Base-by-base conservation (phyloP, 2,113 vertebrate genomes). In the Verasper variegatus region DNA sequence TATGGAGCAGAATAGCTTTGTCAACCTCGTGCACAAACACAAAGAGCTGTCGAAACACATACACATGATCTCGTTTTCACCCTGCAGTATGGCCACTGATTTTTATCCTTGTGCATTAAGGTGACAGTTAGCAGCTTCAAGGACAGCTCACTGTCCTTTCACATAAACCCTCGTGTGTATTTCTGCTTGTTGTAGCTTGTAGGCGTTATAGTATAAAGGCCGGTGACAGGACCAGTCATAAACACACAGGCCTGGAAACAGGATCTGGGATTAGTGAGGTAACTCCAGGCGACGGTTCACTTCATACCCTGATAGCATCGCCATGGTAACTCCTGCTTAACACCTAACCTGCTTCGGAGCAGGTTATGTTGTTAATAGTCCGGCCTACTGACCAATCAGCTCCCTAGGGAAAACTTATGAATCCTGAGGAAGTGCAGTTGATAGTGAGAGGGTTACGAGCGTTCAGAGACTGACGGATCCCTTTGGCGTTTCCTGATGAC, bases 81-180 rank as follows among this genome's bases (percentile, higher is more conserved):
- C 64, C 79, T 31, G 67, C 66, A 69, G 79, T 52, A 13, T 72
- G 63, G 68, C 45, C 2, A 26, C 47, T 54, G 68, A 77, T 72
- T 66, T 80, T 59, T 42, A 80, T 74, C 76, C 74, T 74, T 62
- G 17, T 40, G 35, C 40, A 78, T 82, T 80, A 78, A 90, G 86
- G 82, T 74, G 83, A 85, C 80, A 81, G 74, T 71, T 68, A 71
- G 49, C 77, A 87, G 75, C 71, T 86, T 84, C 84, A 91, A 87
- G 85, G 78, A 88, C 67, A 23, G n/a, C 78, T 73, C 61, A 57
- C 61, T 78, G 73, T 70, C 76, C 51, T 82, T 77, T 71, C 66
- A 54, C 23, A 80, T 80, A 70, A 74, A 84, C 24, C 56, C 42
- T 47, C 6, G 2, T 47, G 47, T 69, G 9, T 20, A 27, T 49